Conservation (phyloP, 1,140 invertebrate species). For the Zaprionus nigranus region DNA sequence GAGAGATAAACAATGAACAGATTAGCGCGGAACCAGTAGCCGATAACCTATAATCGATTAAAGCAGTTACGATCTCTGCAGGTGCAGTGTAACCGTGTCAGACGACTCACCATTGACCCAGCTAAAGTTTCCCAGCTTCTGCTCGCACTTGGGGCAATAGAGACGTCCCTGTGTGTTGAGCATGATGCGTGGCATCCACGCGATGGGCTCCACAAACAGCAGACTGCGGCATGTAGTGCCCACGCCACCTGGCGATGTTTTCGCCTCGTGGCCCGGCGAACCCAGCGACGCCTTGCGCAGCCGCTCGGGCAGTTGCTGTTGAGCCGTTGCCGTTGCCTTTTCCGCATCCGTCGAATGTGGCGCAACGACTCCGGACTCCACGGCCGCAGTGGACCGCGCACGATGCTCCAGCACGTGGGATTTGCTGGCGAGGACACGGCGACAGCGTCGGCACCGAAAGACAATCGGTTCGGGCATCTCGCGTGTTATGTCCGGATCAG, state of each 20-base stretch:
- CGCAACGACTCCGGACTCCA: not conserved
- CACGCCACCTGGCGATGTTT: slow-evolving; percentile 3
- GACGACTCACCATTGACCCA: slow-evolving; percentile 90
- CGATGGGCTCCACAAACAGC: slow-evolving; percentile 92
- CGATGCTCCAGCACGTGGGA: slow-evolving; percentile 90
- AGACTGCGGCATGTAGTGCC: slow-evolving; percentile 88
- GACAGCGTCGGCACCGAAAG: slow-evolving; percentile 91
- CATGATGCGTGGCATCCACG: slow-evolving; percentile 91
- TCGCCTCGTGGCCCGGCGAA: slow-evolving; percentile 55
- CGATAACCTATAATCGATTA: not conserved
- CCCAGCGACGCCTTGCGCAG: slow-evolving; percentile 73
- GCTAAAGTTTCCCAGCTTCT: slow-evolving; percentile 92
- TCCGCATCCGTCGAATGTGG: not conserved
- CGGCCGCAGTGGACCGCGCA: slow-evolving; percentile 50
- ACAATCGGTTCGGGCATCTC: slow-evolving; percentile 92
- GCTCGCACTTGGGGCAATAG: slow-evolving; percentile 92
- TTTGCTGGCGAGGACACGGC: slow-evolving; percentile 91
- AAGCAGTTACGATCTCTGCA: no score
- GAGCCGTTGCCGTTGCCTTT: not conserved
- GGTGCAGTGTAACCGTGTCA: not conserved
- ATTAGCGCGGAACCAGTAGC: not conserved
- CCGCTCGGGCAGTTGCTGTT: slow-evolving; percentile 58
- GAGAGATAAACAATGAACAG: not conserved
- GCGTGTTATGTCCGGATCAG: slow-evolving; percentile 91
- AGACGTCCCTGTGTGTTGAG: slow-evolving; percentile 90